phyloP scores from a whole-genome alignment of 2,113 vertebrate genomes.

The Sceloporus undulatus region DNA sequence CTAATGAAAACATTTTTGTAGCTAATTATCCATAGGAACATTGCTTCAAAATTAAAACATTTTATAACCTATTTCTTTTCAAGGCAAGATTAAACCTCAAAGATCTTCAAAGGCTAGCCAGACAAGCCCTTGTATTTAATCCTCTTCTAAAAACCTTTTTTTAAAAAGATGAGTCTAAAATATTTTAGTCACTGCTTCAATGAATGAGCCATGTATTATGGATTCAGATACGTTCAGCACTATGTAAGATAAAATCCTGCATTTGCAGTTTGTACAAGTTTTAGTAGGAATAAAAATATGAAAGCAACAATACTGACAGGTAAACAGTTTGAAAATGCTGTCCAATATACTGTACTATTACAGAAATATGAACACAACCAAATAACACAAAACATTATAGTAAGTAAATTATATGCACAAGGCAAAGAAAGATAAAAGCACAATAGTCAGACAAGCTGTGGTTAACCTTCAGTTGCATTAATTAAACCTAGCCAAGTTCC shows the following conservation, averaged over 20 bases:
- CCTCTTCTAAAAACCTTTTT: neutral
- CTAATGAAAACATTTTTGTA: conserved; percentile 20
- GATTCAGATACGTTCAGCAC: neutral
- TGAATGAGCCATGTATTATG: neutral
- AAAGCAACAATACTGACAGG: neutral
- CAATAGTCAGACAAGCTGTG: neutral
- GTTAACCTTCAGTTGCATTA: no score
- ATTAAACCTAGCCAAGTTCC: no score
- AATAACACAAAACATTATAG: neutral
- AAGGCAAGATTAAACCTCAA: neutral
- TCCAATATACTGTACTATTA: neutral
- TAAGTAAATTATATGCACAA: neutral
- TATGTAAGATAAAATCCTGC: neutral
- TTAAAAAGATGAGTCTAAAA: neutral
- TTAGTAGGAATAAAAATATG: neutral
- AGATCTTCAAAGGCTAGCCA: neutral
- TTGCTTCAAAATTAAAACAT: neutral
- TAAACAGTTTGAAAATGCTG: neutral
- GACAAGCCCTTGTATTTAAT: neutral
- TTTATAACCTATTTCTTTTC: conserved; percentile 19
- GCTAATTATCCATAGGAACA: conserved; percentile 10
- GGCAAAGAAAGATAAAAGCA: neutral
- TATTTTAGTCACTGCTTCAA: neutral
- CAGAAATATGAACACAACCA: neutral
- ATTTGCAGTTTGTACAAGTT: neutral